These are phyloP conservation scores for Selenia dentaria DNA, from an alignment of 2,888 invertebrate species.

Conservation along the genomic window DNA sequence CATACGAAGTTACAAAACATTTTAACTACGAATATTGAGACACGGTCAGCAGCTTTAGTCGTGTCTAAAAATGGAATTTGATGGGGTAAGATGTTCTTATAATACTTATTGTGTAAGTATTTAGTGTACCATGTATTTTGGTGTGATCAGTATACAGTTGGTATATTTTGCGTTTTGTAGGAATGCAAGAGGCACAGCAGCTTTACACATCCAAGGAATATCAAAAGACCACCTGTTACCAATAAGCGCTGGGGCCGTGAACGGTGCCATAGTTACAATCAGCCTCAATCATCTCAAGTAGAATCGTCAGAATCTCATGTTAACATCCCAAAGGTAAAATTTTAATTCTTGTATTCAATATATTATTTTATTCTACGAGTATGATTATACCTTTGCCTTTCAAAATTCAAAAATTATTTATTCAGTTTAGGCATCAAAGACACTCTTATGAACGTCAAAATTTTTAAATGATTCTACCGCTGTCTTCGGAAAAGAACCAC, in stretches of 20 bases:
- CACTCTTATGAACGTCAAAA: no score
- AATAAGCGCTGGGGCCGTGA: constrained; percentile 63
- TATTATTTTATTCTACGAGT: background rate
- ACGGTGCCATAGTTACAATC: constrained; percentile 65
- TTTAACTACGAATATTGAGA: no score
- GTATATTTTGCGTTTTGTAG: constrained; percentile 37
- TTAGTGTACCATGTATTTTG: no score
- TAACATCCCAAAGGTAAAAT: constrained; percentile 55
- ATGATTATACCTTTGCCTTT: no score
- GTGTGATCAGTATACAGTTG: no score
- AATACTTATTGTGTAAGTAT: background rate
- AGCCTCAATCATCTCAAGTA: constrained; percentile 49
- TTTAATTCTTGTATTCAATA: no score
- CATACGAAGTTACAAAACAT: no score
- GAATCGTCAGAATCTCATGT: constrained; percentile 32
- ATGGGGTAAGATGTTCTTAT: constrained; percentile 30
- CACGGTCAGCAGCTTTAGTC: no score
- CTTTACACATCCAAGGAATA: constrained; percentile 59
- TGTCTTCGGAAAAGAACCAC: no score
- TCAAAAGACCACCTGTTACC: constrained; percentile 51
- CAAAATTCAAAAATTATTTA: no score
- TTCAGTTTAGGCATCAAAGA: no score
- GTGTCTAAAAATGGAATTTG: constrained; percentile 24
- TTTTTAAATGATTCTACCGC: no score
- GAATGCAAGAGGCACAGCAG: constrained; percentile 67